Base-by-base conservation (phyloP, 1,140 invertebrate species). In the Heliconius himera region DNA sequence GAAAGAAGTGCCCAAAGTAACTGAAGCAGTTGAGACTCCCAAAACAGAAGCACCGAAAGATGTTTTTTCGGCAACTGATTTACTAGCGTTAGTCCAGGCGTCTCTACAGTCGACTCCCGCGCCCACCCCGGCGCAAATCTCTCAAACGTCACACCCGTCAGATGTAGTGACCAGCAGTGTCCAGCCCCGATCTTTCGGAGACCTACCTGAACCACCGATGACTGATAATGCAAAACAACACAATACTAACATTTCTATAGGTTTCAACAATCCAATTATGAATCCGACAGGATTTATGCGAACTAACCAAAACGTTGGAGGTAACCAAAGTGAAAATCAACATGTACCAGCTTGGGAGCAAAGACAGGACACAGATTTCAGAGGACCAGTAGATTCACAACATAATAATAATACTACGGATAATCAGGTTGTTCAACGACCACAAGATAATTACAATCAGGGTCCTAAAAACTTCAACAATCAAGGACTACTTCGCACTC, bases 71-170 rank as follows among this genome's bases (percentile, higher is more conserved):
- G 92, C 93, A 1, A 81, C 88, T 0, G 89, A 91, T 66, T 83
- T 94, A 16, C 81, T 94, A n/a, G 92, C 93, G 0, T 74, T 93
- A 2, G 89, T 94, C 8, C 93, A 94, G 51, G 91, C 90, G 0
- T 87, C 89, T 2, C 83, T 93, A 33, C 87, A 91, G n/a, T 87
- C 88, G 1, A 84, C 84, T 18, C 66, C 77, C 5, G 77, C 83
- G 22, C 78, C 36, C 2, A 78, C 8, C 8, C 54, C 8, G 29
- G 60, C 41, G 18, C 81, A 38, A 3, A 74, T 76, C 16, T 72
- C 70, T 38, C 60, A 66, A 26, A 72, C 70, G 5, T 1, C 70
- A 11, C 18, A 38, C 8, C 9, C 16, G 18, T 51, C 82, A 0
- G 89, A 88, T 20, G 88, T 89, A 11, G 87, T 92, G 16, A 70